A percentile compares a stretch with the other conserved stretches of the same genome.
These are phyloP conservation scores for Triplophysa rosa DNA, from an alignment of 2,113 vertebrate species.

Conservation along the genomic window DNA sequence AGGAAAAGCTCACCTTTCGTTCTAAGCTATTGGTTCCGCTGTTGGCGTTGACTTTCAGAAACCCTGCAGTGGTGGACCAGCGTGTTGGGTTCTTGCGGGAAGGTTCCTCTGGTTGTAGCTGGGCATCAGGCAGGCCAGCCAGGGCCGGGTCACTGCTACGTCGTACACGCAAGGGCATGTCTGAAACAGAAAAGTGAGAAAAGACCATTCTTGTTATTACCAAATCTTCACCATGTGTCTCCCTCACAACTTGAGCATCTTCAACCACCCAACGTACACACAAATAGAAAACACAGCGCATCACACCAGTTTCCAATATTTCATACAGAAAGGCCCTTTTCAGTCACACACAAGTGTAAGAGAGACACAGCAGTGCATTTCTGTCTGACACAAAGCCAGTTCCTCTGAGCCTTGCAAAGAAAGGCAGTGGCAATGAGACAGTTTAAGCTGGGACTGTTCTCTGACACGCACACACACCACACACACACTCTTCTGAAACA, in stretches of 20 bases:
- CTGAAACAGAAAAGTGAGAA: constrained; percentile 65
- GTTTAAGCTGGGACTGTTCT: constrained; percentile 56
- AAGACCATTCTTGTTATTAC: constrained; percentile 22
- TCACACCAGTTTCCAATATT: constrained; percentile 9
- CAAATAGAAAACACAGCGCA: constrained; percentile 28
- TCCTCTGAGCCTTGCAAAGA: constrained; percentile 16
- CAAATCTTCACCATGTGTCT: constrained; percentile 33
- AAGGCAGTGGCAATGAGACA: constrained; percentile 27
- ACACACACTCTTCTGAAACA: not conserved
- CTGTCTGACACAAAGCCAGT: constrained; percentile 39
- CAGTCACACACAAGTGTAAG: not conserved
- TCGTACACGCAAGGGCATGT: constrained; percentile 94
- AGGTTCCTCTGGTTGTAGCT: constrained; percentile 82
- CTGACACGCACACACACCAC: constrained; percentile 8
- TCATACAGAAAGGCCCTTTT: constrained; percentile 31
- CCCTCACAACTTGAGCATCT: constrained; percentile 14
- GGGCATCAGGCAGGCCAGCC: constrained; percentile 79
- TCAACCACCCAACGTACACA: constrained; percentile 28
- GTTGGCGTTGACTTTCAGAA: constrained; percentile 79
- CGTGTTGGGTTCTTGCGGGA: constrained; percentile 89
- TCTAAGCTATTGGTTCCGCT: constrained; percentile 76
- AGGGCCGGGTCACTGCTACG: constrained; percentile 94
- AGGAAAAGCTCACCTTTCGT: constrained; percentile 78
- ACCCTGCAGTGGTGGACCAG: constrained; percentile 90
- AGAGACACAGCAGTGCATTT: constrained; percentile 26